These are phyloP conservation scores for Aporophyla lueneburgensis DNA, from an alignment of 2,888 invertebrate species.

Conservation along the genomic window DNA sequence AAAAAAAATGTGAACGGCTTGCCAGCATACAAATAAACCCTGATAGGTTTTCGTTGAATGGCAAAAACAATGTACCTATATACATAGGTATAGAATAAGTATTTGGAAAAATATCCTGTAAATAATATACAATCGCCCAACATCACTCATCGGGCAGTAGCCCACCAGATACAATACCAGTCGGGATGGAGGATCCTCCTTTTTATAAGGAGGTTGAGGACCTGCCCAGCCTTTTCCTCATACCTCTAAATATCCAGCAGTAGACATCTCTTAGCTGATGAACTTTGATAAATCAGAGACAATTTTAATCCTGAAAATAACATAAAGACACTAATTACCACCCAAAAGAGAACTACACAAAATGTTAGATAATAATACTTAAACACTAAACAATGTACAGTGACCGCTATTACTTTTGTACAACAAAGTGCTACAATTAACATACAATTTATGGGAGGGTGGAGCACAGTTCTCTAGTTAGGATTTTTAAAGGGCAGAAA, in stretches of 20 bases:
- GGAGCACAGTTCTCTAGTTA: slow-evolving; percentile 15
- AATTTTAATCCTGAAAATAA: neutral
- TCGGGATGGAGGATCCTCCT: no score
- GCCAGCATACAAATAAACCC: no score
- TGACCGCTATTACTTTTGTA: slow-evolving; percentile 47
- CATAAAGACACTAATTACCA: neutral
- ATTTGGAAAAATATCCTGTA: no score
- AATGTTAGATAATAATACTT: slow-evolving; percentile 27
- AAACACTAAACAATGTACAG: slow-evolving; percentile 28
- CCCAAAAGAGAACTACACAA: neutral
- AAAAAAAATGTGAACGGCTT: no score
- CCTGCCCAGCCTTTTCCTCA: no score
- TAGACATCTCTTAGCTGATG: neutral
- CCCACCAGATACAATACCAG: no score
- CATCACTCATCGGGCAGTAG: no score
- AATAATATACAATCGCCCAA: no score
- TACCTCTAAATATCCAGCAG: neutral
- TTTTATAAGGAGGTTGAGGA: no score
- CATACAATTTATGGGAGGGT: slow-evolving; percentile 57
- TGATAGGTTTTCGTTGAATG: no score
- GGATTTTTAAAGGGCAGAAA: slow-evolving; percentile 30
- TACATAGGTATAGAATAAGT: no score
- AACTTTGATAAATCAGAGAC: neutral
- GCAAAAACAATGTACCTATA: no score
- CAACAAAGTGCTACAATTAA: slow-evolving; percentile 55